Evolutionary conservation across 2,888 invertebrate species (phyloP), one percentile per base, ranked within the genome.

Genomic region (Cecidostiba fungosa): DNA sequence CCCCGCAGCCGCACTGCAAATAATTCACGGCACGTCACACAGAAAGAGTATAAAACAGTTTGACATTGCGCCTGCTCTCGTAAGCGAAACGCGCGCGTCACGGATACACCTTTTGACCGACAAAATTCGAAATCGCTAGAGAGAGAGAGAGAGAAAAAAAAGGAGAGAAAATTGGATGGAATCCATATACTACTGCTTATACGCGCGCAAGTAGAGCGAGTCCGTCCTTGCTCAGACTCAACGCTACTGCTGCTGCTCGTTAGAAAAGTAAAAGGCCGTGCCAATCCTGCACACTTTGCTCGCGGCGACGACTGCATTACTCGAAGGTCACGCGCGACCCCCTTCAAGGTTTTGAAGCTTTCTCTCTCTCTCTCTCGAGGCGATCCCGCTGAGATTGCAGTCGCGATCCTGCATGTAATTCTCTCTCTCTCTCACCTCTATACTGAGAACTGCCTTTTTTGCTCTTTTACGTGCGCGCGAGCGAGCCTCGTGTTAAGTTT

Each of bases 331-430:
- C 76, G 82, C 85, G 78, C 43, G 76, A 84, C 77, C 81, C 29
- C 69, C 59, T 72, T 80, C 84, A 69, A 86, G 84, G 84, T 43
- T 72, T 62, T 86, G 87, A 87, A 88, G 85, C 85, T 66, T 81
- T 78, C 77, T 69, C 59, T 10, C 39, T 83, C 85, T 66, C 78
- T 77, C 77, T 72, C 77, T 78, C 77, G 82, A 87, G 87, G 66
- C 69, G 36, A 88, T 89, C 86, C 82, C 73, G 80, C 82, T 84
- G 87, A 88, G 88, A 86, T 83, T 83, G 73, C 70, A 66, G 77
- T 73, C 90, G 88, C 90, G 90, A 43, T 66, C 50, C 54, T 69
- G n/a, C 72, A 43, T 62, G 39, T 54, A 14, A 50, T 80, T 32
- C 62, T 19, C 77, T 66, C 77, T 23, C 19, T 77, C 32, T 19